Evolutionary conservation across 2,888 invertebrate species (phyloP).

Genomic region (Ectemnius cavifrons): DNA sequence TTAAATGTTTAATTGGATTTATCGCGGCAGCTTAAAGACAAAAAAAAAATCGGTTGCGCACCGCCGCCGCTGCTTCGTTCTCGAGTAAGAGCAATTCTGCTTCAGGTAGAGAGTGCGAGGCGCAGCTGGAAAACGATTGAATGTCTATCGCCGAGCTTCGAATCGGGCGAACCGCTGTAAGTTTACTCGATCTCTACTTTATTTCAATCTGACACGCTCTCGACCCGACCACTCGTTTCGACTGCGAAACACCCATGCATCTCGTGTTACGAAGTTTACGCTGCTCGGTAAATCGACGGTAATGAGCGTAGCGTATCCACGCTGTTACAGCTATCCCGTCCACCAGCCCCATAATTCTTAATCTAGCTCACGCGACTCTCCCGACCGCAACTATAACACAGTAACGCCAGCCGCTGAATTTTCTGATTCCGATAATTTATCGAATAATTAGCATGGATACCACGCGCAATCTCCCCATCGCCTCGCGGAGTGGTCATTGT

Average conservation of each 20-base stretch:
- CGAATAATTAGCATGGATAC: not conserved
- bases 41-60: too few species aligned
- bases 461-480: too few species aligned
- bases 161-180: constrained; percentile 2
- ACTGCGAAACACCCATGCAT: constrained; percentile 22
- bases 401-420: not conserved
- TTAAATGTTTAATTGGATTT: constrained; percentile 5
- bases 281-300: constrained; percentile 40
- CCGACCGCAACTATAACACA: constrained; percentile 11
- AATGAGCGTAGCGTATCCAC: constrained; percentile 34
- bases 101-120: not conserved
- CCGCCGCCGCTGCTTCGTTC: not conserved
- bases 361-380: constrained; percentile 10
- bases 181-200: constrained; percentile 18
- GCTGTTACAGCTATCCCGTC: constrained; percentile 14
- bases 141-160: not conserved
- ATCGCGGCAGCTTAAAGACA: not conserved
- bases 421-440: constrained; percentile 1
- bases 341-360: constrained; percentile 38
- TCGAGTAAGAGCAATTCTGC: not conserved
- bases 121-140: constrained; percentile 11
- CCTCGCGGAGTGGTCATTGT: too few species aligned
- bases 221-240: constrained; percentile 31
- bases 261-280: constrained; percentile 31
- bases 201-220: constrained; percentile 36